phyloP scores from a whole-genome alignment of 2,797 vertebrate species.

The Acanthiza pusilla region DNA sequence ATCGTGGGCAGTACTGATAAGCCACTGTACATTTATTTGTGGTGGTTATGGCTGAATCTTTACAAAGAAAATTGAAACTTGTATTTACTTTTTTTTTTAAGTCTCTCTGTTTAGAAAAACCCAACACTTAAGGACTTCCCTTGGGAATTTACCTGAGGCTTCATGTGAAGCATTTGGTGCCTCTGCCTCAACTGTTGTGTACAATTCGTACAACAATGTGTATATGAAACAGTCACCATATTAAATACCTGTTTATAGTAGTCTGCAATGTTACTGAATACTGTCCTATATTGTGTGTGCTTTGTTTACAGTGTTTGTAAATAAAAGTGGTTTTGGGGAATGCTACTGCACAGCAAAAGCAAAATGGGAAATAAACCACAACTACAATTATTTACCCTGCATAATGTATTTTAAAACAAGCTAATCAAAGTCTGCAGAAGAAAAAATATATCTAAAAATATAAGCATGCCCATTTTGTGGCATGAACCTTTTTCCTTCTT shows the following conservation, averaged over 20 bases:
- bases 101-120: neutral
- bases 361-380: fast-evolving
- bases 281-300: neutral
- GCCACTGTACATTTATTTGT: neutral
- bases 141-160: neutral
- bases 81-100: neutral
- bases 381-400: neutral
- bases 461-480: neutral
- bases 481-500: neutral
- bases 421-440: neutral
- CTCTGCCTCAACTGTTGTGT: neutral
- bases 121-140: neutral
- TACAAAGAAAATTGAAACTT: neutral
- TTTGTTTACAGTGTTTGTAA: neutral
- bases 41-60: neutral
- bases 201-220: neutral
- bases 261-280: neutral
- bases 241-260: neutral
- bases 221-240: neutral
- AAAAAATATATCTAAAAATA: neutral
- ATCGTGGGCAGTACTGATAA: neutral
- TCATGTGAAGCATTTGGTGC: neutral
- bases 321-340: neutral
- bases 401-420: neutral
- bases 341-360: neutral